Percentiles rank a stretch among this genome's conserved stretches.
Conservation (phyloP, 2,797 vertebrate genomes). For the Chaunax sp. region DNA sequence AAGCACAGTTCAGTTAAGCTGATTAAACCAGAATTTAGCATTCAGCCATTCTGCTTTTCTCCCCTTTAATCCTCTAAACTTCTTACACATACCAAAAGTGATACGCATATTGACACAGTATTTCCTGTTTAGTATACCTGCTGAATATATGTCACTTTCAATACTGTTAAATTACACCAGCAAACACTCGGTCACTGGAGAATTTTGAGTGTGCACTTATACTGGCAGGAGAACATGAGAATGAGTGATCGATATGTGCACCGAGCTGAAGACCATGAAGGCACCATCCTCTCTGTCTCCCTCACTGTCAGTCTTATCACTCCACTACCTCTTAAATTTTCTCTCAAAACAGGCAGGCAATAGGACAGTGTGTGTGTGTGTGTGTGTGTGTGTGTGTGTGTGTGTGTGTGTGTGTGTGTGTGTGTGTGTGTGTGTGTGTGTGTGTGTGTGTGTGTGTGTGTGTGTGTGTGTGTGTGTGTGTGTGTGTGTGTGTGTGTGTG, state of each 20-base stretch:
- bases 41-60: slow-evolving; percentile 38
- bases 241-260: slow-evolving; percentile 72
- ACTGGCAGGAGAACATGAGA: slow-evolving; percentile 54
- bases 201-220: slow-evolving; percentile 23
- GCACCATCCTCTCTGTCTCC: slow-evolving; percentile 49
- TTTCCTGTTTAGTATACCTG: slow-evolving; percentile 1
- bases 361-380: slow-evolving; percentile 36
- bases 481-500: slow-evolving; percentile 16
- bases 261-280: slow-evolving; percentile 58
- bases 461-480: slow-evolving; percentile 37
- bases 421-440: slow-evolving; percentile 43
- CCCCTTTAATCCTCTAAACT: slow-evolving; percentile 45
- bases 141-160: slow-evolving; percentile 20
- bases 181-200: slow-evolving; percentile 9
- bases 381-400: slow-evolving; percentile 51
- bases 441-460: slow-evolving; percentile 45
- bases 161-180: slow-evolving; percentile 32
- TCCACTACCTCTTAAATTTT: slow-evolving; percentile 74
- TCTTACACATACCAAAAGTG: slow-evolving; percentile 12
- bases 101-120: background rate
- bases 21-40: slow-evolving; percentile 45
- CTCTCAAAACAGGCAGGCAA: slow-evolving; percentile 70
- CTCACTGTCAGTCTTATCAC: slow-evolving; percentile 56
- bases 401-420: slow-evolving; percentile 4
- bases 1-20: slow-evolving; percentile 36